These are phyloP conservation scores for Smithornis capensis DNA, from an alignment of 2,113 vertebrate genomes.

Conservation along the genomic window DNA sequence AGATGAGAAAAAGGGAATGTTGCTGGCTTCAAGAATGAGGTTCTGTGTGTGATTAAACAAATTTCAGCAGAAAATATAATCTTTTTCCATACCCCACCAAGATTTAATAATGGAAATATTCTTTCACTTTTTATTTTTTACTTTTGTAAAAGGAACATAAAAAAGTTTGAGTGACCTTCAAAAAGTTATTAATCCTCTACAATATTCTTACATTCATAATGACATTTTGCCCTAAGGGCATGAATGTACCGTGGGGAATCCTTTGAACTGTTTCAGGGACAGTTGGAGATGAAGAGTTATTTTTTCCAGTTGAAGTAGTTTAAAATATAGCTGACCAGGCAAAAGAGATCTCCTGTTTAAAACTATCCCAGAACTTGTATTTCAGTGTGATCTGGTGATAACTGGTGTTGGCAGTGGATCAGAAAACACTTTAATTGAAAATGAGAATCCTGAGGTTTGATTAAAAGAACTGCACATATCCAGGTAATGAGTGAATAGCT, in stretches of 20 bases:
- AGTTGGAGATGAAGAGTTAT: background rate
- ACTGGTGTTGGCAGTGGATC: background rate
- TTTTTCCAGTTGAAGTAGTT: background rate
- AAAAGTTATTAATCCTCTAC: conserved; percentile 7
- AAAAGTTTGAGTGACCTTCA: background rate
- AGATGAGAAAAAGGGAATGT: background rate
- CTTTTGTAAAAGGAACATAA: background rate
- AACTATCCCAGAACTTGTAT: background rate
- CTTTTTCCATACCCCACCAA: background rate
- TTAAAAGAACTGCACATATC: background rate
- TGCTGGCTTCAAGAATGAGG: background rate
- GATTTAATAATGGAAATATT: background rate
- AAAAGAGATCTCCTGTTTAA: background rate
- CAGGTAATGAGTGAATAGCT: background rate
- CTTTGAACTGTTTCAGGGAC: background rate
- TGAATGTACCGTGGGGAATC: background rate
- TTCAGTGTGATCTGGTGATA: background rate
- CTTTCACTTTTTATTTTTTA: background rate
- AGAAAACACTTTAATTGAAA: background rate
- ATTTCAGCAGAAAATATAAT: background rate
- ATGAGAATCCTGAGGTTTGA: background rate
- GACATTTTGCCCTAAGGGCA: background rate
- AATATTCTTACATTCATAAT: background rate
- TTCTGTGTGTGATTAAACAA: background rate
- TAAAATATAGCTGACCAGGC: background rate